Evolutionary conservation across 2,888 invertebrate genomes (phyloP).

Genomic region (Dicyrtoma fusca): DNA sequence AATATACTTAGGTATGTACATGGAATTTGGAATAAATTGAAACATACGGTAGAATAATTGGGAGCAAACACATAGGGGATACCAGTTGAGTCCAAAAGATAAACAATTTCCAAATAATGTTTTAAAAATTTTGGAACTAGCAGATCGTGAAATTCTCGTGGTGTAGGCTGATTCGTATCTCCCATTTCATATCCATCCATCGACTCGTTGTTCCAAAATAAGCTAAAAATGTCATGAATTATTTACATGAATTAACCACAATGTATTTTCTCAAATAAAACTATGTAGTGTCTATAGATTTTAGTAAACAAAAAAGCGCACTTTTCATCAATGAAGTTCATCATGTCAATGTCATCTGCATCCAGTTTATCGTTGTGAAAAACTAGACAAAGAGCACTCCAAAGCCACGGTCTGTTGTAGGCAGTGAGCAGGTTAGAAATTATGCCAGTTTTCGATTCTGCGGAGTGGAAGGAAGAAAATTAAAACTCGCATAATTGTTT

Average conservation of each 20-base stretch:
- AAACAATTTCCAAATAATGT: conserved; percentile 31
- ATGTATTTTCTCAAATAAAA: no score
- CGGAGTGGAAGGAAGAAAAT: no score
- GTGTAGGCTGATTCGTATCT: conserved; percentile 9
- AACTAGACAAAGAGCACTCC: conserved; percentile 33
- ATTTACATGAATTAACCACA: no score
- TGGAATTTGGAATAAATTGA: no score
- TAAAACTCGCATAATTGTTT: not conserved
- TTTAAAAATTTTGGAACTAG: conserved; percentile 29
- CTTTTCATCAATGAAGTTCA: conserved; percentile 37
- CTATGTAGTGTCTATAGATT: no score
- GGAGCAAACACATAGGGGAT: conserved; percentile 17
- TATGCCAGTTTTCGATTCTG: conserved; percentile 21
- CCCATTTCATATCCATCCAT: conserved; percentile 9
- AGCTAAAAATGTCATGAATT: conserved; percentile 13
- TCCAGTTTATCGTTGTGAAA: conserved; percentile 27
- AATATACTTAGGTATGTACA: no score
- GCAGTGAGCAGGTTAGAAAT: conserved; percentile 23
- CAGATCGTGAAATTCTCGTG: conserved; percentile 13
- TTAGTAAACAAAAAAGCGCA: conserved; percentile 1
- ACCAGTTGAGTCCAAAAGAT: conserved; percentile 19
- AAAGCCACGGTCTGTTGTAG: conserved; percentile 28
- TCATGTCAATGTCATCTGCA: conserved; percentile 35
- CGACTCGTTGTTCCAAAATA: conserved; percentile 31
- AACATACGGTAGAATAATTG: conserved; percentile 19